Evolutionary conservation across 2,113 vertebrate genomes (phyloP), one percentile per base, ranked within the genome.

Genomic region (Burhinus oedicnemus): DNA sequence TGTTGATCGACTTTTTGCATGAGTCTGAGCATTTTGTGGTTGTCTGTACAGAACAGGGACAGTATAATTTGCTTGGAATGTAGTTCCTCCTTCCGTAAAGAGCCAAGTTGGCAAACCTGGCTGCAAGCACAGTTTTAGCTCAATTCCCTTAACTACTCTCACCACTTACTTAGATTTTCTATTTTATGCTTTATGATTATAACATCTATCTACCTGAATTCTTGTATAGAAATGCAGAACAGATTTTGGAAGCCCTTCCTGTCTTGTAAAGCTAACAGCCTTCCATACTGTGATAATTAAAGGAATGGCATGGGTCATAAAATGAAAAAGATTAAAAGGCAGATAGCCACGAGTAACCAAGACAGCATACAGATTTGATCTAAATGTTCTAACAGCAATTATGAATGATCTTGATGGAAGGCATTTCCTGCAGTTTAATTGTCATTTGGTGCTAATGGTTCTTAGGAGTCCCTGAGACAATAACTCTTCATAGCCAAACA

Each of bases 401-500:
- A 97, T 82, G 83, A 89, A 91, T 30, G 40, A 97, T 97, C 83
- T 87, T 83, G 89, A 95, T 82, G 95, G 61, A 93, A 74, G 66
- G 89, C 87, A 93, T 93, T 97, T 96, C 93, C 91, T 94, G 83
- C 72, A 93, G 91, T 96, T 96, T 92, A 95, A 95, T 54, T 95
- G 93, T 96, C 91, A 95, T 90, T 88, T 96, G 87, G 70, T 94
- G 91, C 87, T 97, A 97, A 96, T 97, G 87, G 91, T 79, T 91
- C 92, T 87, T 76, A 83, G 66, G 69, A 87, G 52, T 72, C 89
- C 62, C 83, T 58, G 80, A 94, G 92, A 95, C 88, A 90, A 38
- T 96, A 96, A 92, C 30, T 61, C 65, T 92, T 91, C 89, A 82
- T 42, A 89, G 87, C 15, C 34, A 91, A 90, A 83, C 49, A 92